A percentile compares a stretch with the other conserved stretches of the same genome.
These are phyloP conservation scores for Ennomos erosarius DNA, from an alignment of 2,888 invertebrate genomes.

Conservation along the genomic window DNA sequence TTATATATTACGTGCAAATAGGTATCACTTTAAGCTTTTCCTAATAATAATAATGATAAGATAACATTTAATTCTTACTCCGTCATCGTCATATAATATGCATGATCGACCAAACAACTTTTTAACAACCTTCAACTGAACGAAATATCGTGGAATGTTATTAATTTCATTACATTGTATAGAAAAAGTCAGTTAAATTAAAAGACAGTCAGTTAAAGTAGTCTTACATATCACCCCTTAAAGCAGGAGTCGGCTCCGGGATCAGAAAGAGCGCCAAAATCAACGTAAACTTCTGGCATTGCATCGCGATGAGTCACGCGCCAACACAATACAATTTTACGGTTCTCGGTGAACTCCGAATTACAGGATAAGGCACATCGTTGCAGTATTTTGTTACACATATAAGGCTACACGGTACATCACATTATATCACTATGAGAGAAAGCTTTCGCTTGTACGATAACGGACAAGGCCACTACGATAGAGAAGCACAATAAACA, in stretches of 20 bases:
- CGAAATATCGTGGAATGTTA: neutral
- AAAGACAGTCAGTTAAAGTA: neutral
- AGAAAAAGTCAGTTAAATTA: neutral
- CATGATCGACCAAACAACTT: slow-evolving; percentile 5
- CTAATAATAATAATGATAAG: neutral
- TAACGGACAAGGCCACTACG: slow-evolving; percentile 75
- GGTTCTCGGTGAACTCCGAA: slow-evolving; percentile 46
- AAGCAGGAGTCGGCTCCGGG: slow-evolving; percentile 69
- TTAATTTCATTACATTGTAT: too few relatives aligned
- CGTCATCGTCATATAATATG: neutral
- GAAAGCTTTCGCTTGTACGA: slow-evolving; percentile 62
- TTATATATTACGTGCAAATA: too few relatives aligned
- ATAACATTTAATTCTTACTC: slow-evolving; percentile 6
- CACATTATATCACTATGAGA: slow-evolving; percentile 48
- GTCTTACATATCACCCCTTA: slow-evolving; percentile 67
- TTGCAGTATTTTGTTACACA: slow-evolving; percentile 61
- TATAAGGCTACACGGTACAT: slow-evolving; percentile 58
- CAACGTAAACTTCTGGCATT: slow-evolving; percentile 59
- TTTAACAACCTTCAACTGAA: slow-evolving; percentile 1
- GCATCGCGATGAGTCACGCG: slow-evolving; percentile 72
- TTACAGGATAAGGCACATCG: slow-evolving; percentile 77
- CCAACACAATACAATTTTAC: slow-evolving; percentile 45
- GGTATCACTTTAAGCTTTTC: too few relatives aligned
- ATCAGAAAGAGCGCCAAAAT: slow-evolving; percentile 64
- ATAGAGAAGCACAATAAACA: slow-evolving; percentile 62